Conservation (phyloP, 2,797 vertebrate species). For the Rallus crepitans region DNA sequence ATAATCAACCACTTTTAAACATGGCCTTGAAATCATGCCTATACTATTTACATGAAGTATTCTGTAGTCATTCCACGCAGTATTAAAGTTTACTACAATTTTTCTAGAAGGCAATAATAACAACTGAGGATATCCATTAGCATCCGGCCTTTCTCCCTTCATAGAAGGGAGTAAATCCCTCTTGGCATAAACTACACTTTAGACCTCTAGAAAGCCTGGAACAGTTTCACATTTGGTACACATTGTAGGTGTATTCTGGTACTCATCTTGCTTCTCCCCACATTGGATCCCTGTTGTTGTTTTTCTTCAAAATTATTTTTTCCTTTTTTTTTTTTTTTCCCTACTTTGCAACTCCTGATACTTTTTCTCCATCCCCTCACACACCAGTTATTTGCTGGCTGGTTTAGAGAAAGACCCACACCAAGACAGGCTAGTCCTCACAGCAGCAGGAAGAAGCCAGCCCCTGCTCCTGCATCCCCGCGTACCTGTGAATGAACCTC, state of each 20-base stretch:
- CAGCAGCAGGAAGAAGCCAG: not conserved
- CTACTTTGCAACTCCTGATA: not conserved
- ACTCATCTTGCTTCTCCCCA: not conserved
- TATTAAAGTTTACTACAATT: not conserved
- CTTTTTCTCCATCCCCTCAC: not conserved
- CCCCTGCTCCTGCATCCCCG: not conserved
- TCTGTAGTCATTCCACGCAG: not conserved
- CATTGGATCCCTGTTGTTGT: not conserved
- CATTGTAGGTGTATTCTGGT: not conserved
- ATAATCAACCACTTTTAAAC: conserved; percentile 30
- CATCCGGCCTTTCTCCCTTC: not conserved
- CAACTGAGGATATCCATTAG: not conserved
- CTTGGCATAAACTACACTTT: not conserved
- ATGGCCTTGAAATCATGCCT: conserved; percentile 4
- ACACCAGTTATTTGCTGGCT: not conserved
- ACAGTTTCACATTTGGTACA: not conserved
- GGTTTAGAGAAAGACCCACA: not conserved
- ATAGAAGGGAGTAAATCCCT: not conserved
- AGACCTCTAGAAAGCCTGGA: not conserved
- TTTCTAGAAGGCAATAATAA: conserved; percentile 1
- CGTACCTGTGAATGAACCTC: not conserved
- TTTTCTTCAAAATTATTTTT: not conserved
- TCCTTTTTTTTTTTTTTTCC: not conserved
- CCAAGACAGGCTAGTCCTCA: not conserved
- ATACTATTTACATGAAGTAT: not conserved